These are phyloP conservation scores for Camptogramma bilineatum DNA, from an alignment of 2,888 invertebrate species.

Conservation along the genomic window DNA sequence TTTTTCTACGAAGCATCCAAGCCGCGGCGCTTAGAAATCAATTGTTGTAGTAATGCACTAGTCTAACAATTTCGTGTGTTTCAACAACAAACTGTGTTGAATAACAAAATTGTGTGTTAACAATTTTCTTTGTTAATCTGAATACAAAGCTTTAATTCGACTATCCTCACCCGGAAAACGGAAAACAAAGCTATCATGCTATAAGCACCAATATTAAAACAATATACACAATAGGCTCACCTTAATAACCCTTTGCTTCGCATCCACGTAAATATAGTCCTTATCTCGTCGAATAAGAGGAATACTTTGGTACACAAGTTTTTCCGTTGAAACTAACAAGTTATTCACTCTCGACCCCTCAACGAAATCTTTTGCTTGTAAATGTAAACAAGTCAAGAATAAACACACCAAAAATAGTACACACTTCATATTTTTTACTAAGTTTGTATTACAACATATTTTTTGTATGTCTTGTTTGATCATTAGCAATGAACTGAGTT, in stretches of 20 bases:
- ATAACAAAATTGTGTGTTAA: too few species aligned
- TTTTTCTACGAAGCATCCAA: too few species aligned
- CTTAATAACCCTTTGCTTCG: slow-evolving; percentile 72
- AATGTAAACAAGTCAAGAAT: slow-evolving; percentile 54
- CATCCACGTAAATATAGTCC: slow-evolving; percentile 70
- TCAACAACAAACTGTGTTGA: too few species aligned
- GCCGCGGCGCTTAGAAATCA: too few species aligned
- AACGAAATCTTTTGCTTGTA: slow-evolving; percentile 69
- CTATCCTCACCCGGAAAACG: neutral
- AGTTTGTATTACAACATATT: slow-evolving; percentile 45
- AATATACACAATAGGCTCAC: slow-evolving; percentile 47
- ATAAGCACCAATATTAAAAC: neutral
- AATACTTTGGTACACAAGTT: slow-evolving; percentile 61
- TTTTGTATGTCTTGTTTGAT: slow-evolving; percentile 49
- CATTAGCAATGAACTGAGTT: slow-evolving; percentile 46
- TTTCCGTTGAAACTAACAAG: slow-evolving; percentile 72
- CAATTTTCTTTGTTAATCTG: neutral
- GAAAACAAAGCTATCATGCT: neutral
- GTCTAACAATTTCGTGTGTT: too few species aligned
- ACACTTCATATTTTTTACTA: slow-evolving; percentile 60
- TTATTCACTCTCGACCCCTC: slow-evolving; percentile 71
- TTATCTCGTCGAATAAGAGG: slow-evolving; percentile 70
- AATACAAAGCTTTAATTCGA: neutral
- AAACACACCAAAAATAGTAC: slow-evolving; percentile 55
- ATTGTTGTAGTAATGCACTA: too few species aligned